Base-by-base conservation (phyloP, 2,113 vertebrate genomes). In the Centropus bengalensis region DNA sequence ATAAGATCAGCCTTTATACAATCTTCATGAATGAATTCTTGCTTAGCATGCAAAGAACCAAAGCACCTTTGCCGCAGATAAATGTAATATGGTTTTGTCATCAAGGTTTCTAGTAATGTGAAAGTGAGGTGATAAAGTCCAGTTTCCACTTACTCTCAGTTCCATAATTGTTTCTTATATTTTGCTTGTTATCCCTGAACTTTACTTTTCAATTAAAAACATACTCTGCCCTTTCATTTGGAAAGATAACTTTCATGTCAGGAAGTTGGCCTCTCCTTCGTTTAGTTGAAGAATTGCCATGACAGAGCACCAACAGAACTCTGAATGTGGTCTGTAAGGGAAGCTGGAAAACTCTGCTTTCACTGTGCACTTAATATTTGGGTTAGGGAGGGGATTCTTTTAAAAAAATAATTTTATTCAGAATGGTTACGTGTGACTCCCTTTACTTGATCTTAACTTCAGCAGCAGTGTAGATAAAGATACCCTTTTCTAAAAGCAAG, bases 281-380 rank as follows among this genome's bases (percentile, higher is more conserved):
- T 97, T 94, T 93, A 91, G 86, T 89, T 18, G 0, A 62, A 74
- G 40, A 94, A 45, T 93, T 96, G 89, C 94, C 88, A 68, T 70
- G 88, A 89, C 56, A 70, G 94, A 96, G 78, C 86, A 77, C 92
- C 96, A 96, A 26, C 96, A 90, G 91, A 96, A 93, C 93, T 97
- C 95, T 96, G 88, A 90, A 86, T 75, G 96, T 96, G 82, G 32
- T 78, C 42, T 63, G 20, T 80, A 54, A 63, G 12, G 77, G 67
- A 71, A 74, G 26, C 51, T 63, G 30, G 42, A 70, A 79, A 69
- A 38, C 15, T 51, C 27, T 45, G 5, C 47, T 85, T 83, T 77
- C 8, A 33, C 11, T 92, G 28, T 79, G 91, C 52, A 70, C 88
- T 96, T 82, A 84, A 73, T 70, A 40, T 82, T 77, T 69, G 30